These are phyloP conservation scores for Neomonachus schauinslandi DNA, from an alignment of 2,113 vertebrate genomes.

Conservation along the genomic window DNA sequence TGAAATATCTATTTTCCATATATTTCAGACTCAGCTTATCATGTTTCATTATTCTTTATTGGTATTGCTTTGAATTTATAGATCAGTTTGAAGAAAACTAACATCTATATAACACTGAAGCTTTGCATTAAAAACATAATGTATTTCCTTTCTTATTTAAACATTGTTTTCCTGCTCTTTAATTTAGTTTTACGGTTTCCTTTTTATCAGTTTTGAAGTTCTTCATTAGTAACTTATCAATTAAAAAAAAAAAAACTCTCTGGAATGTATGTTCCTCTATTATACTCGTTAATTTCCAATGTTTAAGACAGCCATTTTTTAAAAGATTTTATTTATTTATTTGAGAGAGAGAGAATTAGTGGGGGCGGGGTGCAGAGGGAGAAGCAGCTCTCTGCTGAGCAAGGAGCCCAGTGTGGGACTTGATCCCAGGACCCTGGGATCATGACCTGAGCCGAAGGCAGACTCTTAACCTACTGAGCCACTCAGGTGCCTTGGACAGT, in stretches of 20 bases:
- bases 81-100: background rate
- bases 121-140: background rate
- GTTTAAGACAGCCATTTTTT: background rate
- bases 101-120: background rate
- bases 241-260: background rate
- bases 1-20: background rate
- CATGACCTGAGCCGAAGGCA: background rate
- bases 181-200: background rate
- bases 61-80: constrained; percentile 35
- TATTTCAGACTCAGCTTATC: background rate
- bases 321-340: background rate
- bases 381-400: background rate
- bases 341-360: background rate
- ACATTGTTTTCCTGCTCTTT: background rate
- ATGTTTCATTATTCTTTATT: background rate
- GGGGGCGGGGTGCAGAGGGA: background rate
- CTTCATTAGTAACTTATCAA: background rate
- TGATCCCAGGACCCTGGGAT: background rate
- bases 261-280: background rate
- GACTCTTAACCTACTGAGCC: background rate
- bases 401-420: background rate
- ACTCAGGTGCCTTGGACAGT: background rate
- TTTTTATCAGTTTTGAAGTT: background rate
- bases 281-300: background rate
- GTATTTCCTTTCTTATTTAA: background rate